These are phyloP conservation scores for Planococcus citri DNA, from an alignment of 1,140 invertebrate species.

Conservation along the genomic window DNA sequence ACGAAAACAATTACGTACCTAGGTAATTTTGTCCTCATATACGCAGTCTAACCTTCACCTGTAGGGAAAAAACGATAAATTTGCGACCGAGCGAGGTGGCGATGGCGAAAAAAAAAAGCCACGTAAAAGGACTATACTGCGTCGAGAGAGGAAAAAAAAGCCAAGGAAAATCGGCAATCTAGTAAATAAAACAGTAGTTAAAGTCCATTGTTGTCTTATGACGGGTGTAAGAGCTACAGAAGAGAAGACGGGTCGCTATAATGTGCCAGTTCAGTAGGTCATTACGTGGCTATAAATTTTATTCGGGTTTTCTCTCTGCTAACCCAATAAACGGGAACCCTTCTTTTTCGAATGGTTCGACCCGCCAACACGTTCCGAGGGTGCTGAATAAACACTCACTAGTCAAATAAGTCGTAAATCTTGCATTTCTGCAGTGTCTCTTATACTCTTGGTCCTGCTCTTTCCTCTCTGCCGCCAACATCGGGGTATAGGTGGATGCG, in stretches of 20 bases:
- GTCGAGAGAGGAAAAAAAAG: background rate
- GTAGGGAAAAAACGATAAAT: no score
- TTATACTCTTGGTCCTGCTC: no score
- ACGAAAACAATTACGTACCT: no score
- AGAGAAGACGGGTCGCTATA: background rate
- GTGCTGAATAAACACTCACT: background rate
- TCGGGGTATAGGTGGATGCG: no score
- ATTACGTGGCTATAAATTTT: slow-evolving; percentile 7
- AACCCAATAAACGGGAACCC: slow-evolving; percentile 5
- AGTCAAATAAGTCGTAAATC: slow-evolving; percentile 7
- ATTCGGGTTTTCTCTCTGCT: background rate
- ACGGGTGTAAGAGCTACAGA: slow-evolving; percentile 1
- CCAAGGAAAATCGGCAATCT: background rate
- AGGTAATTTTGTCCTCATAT: no score
- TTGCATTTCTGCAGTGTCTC: background rate
- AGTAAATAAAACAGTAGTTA: slow-evolving; percentile 8
- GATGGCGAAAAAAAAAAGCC: background rate
- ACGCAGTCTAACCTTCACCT: no score
- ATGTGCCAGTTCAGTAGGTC: slow-evolving; percentile 1
- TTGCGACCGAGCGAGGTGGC: no score
- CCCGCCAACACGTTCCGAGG: background rate
- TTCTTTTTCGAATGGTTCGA: background rate
- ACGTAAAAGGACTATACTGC: background rate
- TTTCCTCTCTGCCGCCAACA: no score
- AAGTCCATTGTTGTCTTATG: slow-evolving; percentile 6